phyloP scores from a whole-genome alignment of 2,888 invertebrate genomes.

The Masnerella sp. region DNA sequence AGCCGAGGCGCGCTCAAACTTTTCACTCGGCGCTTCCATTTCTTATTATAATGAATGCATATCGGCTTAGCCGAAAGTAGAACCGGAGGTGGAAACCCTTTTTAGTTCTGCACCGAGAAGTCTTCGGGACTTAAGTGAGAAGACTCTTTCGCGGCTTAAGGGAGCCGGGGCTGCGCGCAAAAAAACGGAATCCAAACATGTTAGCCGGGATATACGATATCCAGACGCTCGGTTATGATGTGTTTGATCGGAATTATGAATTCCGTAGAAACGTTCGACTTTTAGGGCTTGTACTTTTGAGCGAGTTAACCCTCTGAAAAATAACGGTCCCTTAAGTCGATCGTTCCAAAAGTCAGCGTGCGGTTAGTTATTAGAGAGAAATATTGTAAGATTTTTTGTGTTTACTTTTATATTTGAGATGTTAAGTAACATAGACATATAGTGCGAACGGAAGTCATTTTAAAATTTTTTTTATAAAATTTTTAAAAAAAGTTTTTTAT shows the following conservation, averaged over 20 bases:
- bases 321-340: background rate
- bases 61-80: constrained; percentile 75
- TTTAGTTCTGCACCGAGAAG: constrained; percentile 65
- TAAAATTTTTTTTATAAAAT: too few relatives aligned
- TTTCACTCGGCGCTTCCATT: constrained; percentile 72
- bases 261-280: constrained; percentile 4
- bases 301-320: constrained; percentile 8
- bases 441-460: too few relatives aligned
- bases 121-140: constrained; percentile 65
- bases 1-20: constrained; percentile 72
- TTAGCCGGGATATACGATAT: constrained; percentile 43
- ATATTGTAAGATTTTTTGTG: too few relatives aligned
- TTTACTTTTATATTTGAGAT: too few relatives aligned
- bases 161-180: constrained; percentile 20
- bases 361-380: too few relatives aligned
- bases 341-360: too few relatives aligned
- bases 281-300: constrained; percentile 1
- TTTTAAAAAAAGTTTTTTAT: too few relatives aligned
- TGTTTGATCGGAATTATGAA: constrained; percentile 28
- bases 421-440: too few relatives aligned
- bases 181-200: constrained; percentile 53
- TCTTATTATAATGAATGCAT: constrained; percentile 77
- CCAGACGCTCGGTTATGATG: constrained; percentile 14
- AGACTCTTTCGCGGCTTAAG: constrained; percentile 54
- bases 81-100: constrained; percentile 71